phyloP scores from a whole-genome alignment of 2,113 vertebrate species.

The Dunckerocampus dactyliophorus region DNA sequence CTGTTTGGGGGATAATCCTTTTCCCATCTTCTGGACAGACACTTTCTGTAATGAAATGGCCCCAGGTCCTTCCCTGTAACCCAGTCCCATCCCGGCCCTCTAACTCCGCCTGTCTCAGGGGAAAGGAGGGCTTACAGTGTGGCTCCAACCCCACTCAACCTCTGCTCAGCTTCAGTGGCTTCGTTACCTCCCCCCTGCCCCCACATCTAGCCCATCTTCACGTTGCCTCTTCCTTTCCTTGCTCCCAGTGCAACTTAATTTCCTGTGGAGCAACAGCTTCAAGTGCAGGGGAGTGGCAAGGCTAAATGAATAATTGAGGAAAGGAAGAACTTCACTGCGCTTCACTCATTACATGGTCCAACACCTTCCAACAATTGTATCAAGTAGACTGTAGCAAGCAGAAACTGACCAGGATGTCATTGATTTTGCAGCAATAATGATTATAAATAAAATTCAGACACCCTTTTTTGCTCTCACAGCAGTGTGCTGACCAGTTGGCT shows the following conservation, averaged over 20 bases:
- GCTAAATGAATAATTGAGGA: background rate
- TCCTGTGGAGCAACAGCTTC: conserved; percentile 24
- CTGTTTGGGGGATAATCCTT: conserved; percentile 79
- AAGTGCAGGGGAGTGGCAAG: background rate
- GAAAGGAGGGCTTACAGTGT: conserved; percentile 66
- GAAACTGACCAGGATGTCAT: too few relatives aligned
- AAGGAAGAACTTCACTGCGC: background rate
- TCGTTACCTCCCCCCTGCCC: conserved; percentile 51
- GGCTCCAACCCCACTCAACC: conserved; percentile 68
- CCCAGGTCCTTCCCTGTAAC: conserved; percentile 70
- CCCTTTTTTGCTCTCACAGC: too few relatives aligned
- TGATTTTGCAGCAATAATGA: too few relatives aligned
- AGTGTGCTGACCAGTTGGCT: too few relatives aligned
- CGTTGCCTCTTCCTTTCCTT: conserved; percentile 48
- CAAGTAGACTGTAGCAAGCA: background rate
- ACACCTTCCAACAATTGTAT: background rate
- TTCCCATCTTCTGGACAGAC: conserved; percentile 78
- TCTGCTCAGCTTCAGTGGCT: conserved; percentile 65
- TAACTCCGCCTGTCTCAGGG: conserved; percentile 66
- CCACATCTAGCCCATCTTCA: conserved; percentile 44
- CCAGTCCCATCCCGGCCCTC: conserved; percentile 58
- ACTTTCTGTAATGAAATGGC: conserved; percentile 81
- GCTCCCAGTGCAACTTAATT: conserved; percentile 59
- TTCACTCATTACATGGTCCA: conserved; percentile 5
- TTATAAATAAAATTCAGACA: too few relatives aligned